These are phyloP conservation scores for Drosophila simulans DNA, from an alignment of 1,140 invertebrate genomes.

Conservation along the genomic window DNA sequence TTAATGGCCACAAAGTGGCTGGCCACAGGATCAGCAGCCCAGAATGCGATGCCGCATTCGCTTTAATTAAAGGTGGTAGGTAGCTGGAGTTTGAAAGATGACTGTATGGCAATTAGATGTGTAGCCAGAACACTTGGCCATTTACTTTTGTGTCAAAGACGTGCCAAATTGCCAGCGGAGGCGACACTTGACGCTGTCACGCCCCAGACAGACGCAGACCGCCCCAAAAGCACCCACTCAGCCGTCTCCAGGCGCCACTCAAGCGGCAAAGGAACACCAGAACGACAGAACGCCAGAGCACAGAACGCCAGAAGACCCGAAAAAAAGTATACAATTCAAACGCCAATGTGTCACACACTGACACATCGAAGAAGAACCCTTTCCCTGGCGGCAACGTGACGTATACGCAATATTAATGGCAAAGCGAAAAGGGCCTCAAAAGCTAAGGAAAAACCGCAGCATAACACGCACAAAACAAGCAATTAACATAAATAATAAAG, in stretches of 20 bases:
- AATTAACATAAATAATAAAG: slow-evolving; percentile 78
- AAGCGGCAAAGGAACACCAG: slow-evolving; percentile 33
- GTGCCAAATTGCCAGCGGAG: slow-evolving; percentile 60
- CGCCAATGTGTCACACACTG: slow-evolving; percentile 65
- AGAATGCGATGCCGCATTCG: slow-evolving; percentile 23
- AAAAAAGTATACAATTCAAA: slow-evolving; percentile 40
- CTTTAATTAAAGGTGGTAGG: slow-evolving; percentile 46
- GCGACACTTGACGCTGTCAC: slow-evolving; percentile 61
- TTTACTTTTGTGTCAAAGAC: slow-evolving; percentile 65
- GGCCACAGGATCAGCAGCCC: slow-evolving; percentile 23
- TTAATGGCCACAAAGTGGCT: slow-evolving; percentile 57
- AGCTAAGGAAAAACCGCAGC: slow-evolving; percentile 45
- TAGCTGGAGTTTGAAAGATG: slow-evolving; percentile 27
- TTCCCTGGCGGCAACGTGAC: slow-evolving; percentile 62
- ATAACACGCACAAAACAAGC: slow-evolving; percentile 66
- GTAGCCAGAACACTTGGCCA: slow-evolving; percentile 64
- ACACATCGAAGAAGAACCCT: slow-evolving; percentile 39
- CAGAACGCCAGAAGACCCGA: slow-evolving; percentile 2
- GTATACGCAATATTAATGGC: slow-evolving; percentile 66
- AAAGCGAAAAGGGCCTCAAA: slow-evolving; percentile 28
- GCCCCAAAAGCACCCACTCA: slow-evolving; percentile 10
- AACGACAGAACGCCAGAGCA: background rate
- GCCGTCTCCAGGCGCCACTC: slow-evolving; percentile 53
- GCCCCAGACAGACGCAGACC: slow-evolving; percentile 53
- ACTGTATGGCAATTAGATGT: slow-evolving; percentile 58